Base-by-base conservation (phyloP, 2,888 invertebrate species). In the Pharmacophagus antenor region DNA sequence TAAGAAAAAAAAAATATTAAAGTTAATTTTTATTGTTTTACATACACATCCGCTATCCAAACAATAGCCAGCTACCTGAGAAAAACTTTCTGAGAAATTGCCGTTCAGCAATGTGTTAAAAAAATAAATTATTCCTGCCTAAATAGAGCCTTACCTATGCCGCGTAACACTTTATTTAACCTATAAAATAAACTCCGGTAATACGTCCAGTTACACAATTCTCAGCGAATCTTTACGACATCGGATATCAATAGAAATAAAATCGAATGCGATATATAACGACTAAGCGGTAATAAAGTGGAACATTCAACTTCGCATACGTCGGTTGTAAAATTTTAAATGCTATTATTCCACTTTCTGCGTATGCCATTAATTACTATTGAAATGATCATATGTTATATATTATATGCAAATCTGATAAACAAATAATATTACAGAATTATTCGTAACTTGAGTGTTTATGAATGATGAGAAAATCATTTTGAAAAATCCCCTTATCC, bases 191-290 rank as follows among this genome's bases (percentile, higher is more conserved):
- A 58, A 50, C 51, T 46, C 7, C 12, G 17, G 51, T 52, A 46
- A 58, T 52, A 52, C 25, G 23, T 58, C 58, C 58, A 52, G 46
- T 52, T 46, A 50, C 42, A 50, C 56, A 50, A 50, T 56, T 56
- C 42, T 25, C 49, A 17, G 15, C 8, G 50, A 50, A 50, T 56
- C 50, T 50, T 56, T 56, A 56, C 56, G 56, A 50, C 31, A 52
- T 52, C 51, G 46, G 46, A 51, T 56, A 56, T 56, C 49, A 48
- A 49, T 56, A 41, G 49, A 49, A 49, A 56, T 56, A 49, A 56
- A 56, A 49, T 49, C 18, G 23, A 58, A 52, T 37, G 52, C 22
- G 51, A 31, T 51, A 51, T 47, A 37, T 46, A 58, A 58, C 46
- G 46, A 52, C 37, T 47, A 46, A 52, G 46, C 18, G 31, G 52